Percentiles rank a stretch among this genome's conserved stretches.
These are phyloP conservation scores for Leptonema lineaticorne DNA, from an alignment of 1,140 invertebrate genomes.

Conservation along the genomic window DNA sequence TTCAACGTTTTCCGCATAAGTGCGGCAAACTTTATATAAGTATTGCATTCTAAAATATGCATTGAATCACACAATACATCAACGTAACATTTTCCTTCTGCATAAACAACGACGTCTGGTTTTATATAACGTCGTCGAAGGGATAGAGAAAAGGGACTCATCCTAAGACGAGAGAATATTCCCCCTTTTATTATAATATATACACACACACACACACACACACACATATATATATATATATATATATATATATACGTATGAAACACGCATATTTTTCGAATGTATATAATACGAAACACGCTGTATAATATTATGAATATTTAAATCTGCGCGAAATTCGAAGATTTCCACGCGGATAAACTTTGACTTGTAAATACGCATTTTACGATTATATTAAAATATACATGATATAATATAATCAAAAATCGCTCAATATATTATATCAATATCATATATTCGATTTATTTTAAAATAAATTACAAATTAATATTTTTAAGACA, in stretches of 20 bases:
- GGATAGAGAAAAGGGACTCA: background rate
- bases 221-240: background rate
- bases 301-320: background rate
- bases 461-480: no score
- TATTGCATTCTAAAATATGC: slow-evolving; percentile 31
- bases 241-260: no score
- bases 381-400: no score
- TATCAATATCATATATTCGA: no score
- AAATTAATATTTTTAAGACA: no score
- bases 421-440: no score
- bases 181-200: background rate
- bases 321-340: no score
- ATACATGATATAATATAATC: no score
- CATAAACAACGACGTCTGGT: slow-evolving; percentile 22
- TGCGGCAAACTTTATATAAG: slow-evolving; percentile 19
- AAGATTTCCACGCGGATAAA: no score
- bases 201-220: background rate
- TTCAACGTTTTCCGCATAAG: background rate
- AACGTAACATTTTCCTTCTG: slow-evolving; percentile 26
- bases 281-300: background rate
- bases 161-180: background rate
- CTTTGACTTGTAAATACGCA: no score
- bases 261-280: background rate
- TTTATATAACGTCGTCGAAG: background rate
- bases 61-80: slow-evolving; percentile 33